Evolutionary conservation across 1,140 invertebrate genomes (phyloP), one percentile per base, ranked within the genome.

Genomic region (Armadillidium nasatum): DNA sequence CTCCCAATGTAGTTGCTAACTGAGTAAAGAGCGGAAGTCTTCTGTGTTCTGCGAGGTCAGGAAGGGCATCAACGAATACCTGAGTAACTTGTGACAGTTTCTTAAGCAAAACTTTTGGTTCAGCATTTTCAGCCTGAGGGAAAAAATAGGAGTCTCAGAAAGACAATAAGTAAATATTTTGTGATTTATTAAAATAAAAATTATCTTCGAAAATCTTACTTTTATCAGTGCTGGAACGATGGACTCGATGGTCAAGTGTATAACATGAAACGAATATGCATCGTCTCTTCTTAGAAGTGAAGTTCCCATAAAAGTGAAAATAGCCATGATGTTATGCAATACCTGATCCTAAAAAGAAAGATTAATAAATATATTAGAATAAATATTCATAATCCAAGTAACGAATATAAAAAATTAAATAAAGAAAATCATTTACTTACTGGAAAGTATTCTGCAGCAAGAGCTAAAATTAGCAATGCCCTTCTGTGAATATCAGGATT

Each of bases 271-370:
- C 81, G 94, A 97, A 83, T 97, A 97, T 0, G 91, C 90, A 83
- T 97, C 94, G 83, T 98, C 95, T 81, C 95, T 94, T 21, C 94
- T 87, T 0, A 97, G 84, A 22, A 97, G 90, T 0, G 93, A 94
- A 7, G 91, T 92, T n/a, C 95, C 95, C 88, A 98, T 95, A 82
- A 97, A 97, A 0, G 94, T 97, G 83, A 97, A 97, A 79, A 98
- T 93, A 44, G 93, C 91, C 89, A 97, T 96, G 0, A 96, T 91
- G 82, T 95, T 93, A 83, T 94, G 91, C 10, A 97, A 84, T 6
- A 97, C 93, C 84, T 92, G 89, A 71, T 93, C 90, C 87, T 88
- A 82, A 19, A 15, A 44, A 11, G 23, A 73, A 19, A 10, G n/a
- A 50, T 43, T 33, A 22, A 22, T 33, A 74, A 74, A 33, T 6